Conservation (phyloP, 2,888 invertebrate species). For the Rhogogaster chlorosoma region DNA sequence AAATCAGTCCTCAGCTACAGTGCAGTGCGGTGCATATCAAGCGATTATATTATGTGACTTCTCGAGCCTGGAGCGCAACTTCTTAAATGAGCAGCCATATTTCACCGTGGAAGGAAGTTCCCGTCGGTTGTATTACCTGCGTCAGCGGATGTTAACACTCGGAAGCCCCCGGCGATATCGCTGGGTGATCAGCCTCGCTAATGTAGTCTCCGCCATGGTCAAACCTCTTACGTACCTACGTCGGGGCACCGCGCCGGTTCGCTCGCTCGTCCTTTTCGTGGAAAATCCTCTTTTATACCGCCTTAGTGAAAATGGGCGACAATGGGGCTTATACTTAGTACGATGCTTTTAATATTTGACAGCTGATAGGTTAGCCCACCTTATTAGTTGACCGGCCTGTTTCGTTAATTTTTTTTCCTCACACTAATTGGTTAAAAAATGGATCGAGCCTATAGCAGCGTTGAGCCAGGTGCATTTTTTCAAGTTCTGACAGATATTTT, state of each 20-base stretch:
- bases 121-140: conserved; percentile 50
- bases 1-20: conserved; percentile 10
- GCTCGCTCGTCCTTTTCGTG: background rate
- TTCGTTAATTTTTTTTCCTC: conserved; percentile 8
- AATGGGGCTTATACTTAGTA: conserved; percentile 37
- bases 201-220: conserved; percentile 42
- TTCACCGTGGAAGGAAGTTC: conserved; percentile 46
- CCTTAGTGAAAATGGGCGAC: conserved; percentile 35
- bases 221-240: conserved; percentile 17
- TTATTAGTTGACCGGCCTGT: conserved; percentile 36
- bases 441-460: background rate
- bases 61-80: conserved; percentile 21
- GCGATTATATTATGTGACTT: conserved; percentile 30
- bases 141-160: conserved; percentile 56
- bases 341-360: conserved; percentile 49
- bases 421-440: conserved; percentile 21
- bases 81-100: conserved; percentile 22
- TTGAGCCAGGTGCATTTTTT: background rate
- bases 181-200: conserved; percentile 47
- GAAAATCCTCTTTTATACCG: conserved; percentile 41
- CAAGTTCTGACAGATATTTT: background rate
- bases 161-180: conserved; percentile 55
- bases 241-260: background rate
- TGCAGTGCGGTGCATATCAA: background rate
- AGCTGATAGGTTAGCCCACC: conserved; percentile 40